Evolutionary conservation across 2,797 vertebrate genomes (phyloP).

Genomic region (Pipistrellus nathusii): DNA sequence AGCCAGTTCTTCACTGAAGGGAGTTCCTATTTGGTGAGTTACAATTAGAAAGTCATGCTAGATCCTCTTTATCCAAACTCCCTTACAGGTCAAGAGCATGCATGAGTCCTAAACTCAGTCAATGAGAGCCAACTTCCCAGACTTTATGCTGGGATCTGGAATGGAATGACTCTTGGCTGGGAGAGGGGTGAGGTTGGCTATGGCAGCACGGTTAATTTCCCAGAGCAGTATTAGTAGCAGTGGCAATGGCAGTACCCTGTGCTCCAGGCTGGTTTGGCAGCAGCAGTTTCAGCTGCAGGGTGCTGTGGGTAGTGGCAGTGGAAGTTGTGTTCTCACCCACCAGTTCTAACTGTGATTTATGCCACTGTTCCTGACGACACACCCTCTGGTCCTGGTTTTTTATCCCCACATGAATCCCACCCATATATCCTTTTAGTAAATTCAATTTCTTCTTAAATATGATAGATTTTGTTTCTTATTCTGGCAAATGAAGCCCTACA

Average conservation of each 20-base stretch:
- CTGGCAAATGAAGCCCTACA: not conserved
- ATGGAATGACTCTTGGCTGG: not conserved
- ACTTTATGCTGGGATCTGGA: not conserved
- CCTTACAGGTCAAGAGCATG: not conserved
- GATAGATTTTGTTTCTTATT: not conserved
- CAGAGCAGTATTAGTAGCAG: not conserved
- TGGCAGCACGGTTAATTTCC: not conserved
- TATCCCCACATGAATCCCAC: not conserved
- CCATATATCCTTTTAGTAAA: not conserved
- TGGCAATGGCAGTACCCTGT: not conserved
- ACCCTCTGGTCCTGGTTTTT: not conserved
- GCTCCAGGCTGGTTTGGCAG: too few species aligned
- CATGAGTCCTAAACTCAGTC: not conserved
- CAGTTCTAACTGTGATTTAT: not conserved
- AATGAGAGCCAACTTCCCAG: not conserved
- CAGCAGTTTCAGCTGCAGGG: not conserved
- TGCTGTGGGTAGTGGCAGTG: too few species aligned
- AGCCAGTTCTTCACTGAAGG: not conserved
- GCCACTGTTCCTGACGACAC: not conserved
- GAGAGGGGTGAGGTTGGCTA: not conserved
- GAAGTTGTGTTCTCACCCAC: not conserved
- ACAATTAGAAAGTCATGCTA: not conserved
- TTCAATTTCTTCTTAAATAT: not conserved
- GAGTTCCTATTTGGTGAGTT: not conserved
- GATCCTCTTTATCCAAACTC: not conserved